Conservation (phyloP, 2,797 vertebrate species). For the Betta splendens region DNA sequence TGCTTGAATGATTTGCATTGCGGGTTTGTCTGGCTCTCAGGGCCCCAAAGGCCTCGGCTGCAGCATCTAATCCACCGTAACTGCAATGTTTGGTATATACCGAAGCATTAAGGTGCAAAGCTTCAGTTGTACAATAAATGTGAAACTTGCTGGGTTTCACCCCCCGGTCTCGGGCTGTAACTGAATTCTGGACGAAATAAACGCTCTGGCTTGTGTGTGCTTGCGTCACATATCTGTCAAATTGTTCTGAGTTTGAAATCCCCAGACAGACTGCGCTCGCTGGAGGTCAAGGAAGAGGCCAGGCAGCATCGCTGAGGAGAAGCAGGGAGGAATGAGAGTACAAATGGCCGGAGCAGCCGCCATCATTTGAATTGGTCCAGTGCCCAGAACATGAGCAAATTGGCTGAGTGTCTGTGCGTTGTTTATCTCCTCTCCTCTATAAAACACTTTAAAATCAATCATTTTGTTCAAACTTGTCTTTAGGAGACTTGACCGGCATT, state of each 20-base stretch:
- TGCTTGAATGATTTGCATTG: too few species aligned
- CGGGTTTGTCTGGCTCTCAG: too few species aligned
- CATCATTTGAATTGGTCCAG: constrained; percentile 45
- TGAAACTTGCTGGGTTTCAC: constrained; percentile 3
- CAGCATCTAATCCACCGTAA: too few species aligned
- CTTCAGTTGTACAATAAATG: background rate
- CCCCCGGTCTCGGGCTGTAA: constrained; percentile 7
- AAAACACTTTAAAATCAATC: constrained; percentile 40
- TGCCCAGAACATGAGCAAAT: constrained; percentile 9
- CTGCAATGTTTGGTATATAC: too few species aligned
- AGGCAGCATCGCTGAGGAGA: constrained; percentile 5
- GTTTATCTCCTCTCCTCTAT: constrained; percentile 29
- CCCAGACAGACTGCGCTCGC: constrained; percentile 28
- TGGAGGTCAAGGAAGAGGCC: constrained; percentile 18
- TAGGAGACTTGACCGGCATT: constrained; percentile 34
- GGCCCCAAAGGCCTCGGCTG: too few species aligned
- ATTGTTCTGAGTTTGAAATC: constrained; percentile 17
- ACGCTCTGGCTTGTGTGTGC: constrained; percentile 9
- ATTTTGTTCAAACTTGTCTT: constrained; percentile 29
- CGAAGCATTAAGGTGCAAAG: too few species aligned
- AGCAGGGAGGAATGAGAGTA: constrained; percentile 9
- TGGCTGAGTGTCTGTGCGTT: constrained; percentile 13
- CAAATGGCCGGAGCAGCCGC: constrained; percentile 17
- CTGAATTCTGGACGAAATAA: constrained; percentile 22
- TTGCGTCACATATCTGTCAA: constrained; percentile 7